These are phyloP conservation scores for Metallyticus violacea DNA, from an alignment of 2,888 invertebrate species.

Conservation along the genomic window DNA sequence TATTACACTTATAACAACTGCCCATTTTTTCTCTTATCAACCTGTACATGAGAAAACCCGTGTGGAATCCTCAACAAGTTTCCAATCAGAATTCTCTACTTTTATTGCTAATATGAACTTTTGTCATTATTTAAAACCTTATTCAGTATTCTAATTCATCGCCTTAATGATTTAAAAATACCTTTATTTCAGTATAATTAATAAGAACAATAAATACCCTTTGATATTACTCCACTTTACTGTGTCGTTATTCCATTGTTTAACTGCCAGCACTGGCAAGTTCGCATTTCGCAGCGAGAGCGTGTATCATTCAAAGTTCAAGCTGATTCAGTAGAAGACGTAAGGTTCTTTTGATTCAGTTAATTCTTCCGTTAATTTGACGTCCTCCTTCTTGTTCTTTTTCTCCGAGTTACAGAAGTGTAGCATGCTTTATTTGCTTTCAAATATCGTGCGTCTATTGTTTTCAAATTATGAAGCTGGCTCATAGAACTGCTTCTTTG, in stretches of 20 bases:
- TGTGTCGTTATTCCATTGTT: not conserved
- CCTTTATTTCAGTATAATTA: too few species aligned
- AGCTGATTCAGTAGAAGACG: not conserved
- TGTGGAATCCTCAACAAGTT: too few species aligned
- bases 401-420: not conserved
- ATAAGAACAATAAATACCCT: too few species aligned
- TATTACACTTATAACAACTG: too few species aligned
- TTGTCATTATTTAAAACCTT: too few species aligned
- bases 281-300: not conserved
- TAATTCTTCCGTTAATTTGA: not conserved
- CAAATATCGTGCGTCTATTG: not conserved
- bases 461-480: not conserved
- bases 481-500: not conserved
- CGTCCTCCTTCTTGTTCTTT: not conserved
- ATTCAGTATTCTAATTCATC: too few species aligned
- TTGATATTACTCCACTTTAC: too few species aligned
- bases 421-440: not conserved
- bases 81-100: too few species aligned
- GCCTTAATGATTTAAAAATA: too few species aligned
- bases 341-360: not conserved
- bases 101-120: too few species aligned
- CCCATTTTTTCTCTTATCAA: too few species aligned
- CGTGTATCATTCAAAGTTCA: not conserved
- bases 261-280: not conserved
- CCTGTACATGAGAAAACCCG: too few species aligned